phyloP scores from a whole-genome alignment of 2,797 vertebrate genomes.

The Falco columbarius region DNA sequence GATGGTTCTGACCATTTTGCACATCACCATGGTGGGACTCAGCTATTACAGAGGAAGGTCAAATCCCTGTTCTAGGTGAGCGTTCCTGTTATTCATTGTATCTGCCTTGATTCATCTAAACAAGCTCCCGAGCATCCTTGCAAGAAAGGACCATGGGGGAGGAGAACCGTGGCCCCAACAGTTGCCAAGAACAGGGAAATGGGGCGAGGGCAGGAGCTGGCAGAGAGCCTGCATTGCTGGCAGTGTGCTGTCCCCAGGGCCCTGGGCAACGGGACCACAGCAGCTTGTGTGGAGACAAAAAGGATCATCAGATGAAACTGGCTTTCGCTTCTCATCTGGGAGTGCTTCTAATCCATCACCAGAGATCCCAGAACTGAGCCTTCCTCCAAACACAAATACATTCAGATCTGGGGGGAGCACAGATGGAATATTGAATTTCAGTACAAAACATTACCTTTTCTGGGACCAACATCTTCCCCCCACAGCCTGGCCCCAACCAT shows the following conservation, averaged over 20 bases:
- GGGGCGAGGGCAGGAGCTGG: background rate
- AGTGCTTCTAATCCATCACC: background rate
- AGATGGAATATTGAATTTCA: rapidly evolving
- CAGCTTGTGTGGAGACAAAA: background rate
- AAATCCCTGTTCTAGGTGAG: background rate
- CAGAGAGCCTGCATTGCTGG: background rate
- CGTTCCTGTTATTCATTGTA: rapidly evolving
- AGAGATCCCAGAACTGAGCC: background rate
- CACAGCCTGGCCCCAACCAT: rapidly evolving
- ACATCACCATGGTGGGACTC: rapidly evolving
- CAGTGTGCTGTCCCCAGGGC: background rate
- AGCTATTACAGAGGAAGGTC: background rate
- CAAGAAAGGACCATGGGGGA: rapidly evolving
- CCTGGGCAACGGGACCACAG: background rate
- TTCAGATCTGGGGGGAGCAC: too few relatives aligned
- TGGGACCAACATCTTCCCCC: background rate
- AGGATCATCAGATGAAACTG: background rate
- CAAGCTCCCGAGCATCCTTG: background rate
- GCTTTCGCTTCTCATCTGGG: background rate
- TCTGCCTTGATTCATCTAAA: background rate
- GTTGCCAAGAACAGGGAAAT: background rate
- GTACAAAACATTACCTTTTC: background rate
- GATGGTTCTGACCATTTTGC: background rate
- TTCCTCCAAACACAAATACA: background rate
- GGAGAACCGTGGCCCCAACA: background rate